A percentile compares a stretch with the other conserved stretches of the same genome.
These are phyloP conservation scores for Stratiomys singularior DNA, from an alignment of 2,888 invertebrate genomes.

Conservation along the genomic window DNA sequence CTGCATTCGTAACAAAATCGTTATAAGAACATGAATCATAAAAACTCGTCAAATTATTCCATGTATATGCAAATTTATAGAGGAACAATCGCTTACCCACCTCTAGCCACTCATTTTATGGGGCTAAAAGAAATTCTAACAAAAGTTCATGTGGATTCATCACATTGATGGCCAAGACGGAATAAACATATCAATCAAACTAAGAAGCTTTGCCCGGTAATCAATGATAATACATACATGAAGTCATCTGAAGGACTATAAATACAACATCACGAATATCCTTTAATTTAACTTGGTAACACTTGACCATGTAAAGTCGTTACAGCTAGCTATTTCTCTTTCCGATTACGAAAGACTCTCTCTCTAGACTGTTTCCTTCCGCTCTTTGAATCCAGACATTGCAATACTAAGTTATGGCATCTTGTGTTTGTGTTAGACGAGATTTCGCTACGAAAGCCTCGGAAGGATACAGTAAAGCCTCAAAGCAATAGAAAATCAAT, in stretches of 20 bases:
- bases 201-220: not conserved
- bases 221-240: not conserved
- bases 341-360: not conserved
- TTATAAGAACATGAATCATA: no score
- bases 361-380: conserved; percentile 23
- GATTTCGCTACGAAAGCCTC: conserved; percentile 12
- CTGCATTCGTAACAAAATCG: no score
- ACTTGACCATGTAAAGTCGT: not conserved
- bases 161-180: no score
- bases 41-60: no score
- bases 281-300: not conserved
- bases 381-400: conserved; percentile 28
- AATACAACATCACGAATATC: not conserved
- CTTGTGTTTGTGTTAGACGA: conserved; percentile 29
- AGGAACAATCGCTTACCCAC: no score
- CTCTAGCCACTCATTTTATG: no score
- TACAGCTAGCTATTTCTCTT: not conserved
- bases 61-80: no score
- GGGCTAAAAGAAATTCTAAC: no score
- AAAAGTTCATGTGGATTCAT: no score
- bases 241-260: not conserved
- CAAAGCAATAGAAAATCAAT: conserved; percentile 45
- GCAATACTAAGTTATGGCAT: conserved; percentile 32
- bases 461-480: conserved; percentile 35
- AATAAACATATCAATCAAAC: no score